phyloP scores from a whole-genome alignment of 1,140 invertebrate genomes.

The Andrena cerasifolii region DNA sequence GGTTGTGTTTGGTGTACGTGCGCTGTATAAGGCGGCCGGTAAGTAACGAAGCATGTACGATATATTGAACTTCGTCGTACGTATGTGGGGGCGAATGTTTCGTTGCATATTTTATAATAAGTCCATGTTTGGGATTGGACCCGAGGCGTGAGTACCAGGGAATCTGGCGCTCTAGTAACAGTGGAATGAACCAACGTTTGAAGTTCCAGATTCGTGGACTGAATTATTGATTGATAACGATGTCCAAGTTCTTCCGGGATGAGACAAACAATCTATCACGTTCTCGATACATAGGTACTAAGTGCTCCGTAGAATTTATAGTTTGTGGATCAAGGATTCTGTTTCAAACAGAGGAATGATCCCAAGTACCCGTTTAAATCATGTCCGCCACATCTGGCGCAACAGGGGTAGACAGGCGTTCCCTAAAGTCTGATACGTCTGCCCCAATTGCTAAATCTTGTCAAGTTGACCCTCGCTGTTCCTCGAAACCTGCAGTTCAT shows the following conservation, averaged over 20 bases:
- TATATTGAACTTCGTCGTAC: constrained; percentile 30
- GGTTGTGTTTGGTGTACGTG: neutral
- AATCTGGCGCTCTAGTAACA: neutral
- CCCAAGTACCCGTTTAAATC: neutral
- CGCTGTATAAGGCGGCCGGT: constrained; percentile 17
- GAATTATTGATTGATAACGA: no score
- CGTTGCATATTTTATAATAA: constrained; percentile 9
- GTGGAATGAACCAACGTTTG: no score
- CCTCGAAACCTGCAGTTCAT: neutral
- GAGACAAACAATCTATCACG: no score
- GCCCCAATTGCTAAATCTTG: neutral
- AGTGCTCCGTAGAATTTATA: no score
- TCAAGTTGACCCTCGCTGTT: constrained; percentile 1
- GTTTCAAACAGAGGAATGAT: no score
- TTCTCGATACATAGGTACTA: no score
- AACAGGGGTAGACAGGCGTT: neutral
- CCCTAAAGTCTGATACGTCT: neutral
- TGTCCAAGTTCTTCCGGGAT: no score
- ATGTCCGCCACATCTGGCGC: neutral
- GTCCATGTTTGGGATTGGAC: neutral
- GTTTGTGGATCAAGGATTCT: no score
- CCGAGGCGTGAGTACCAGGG: neutral
- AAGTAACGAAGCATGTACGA: constrained; percentile 35
- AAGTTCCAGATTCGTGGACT: no score
- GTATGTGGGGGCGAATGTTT: constrained; percentile 25